Percentiles rank a stretch among this genome's conserved stretches.
These are phyloP conservation scores for Poecilia gillii DNA, from an alignment of 2,797 vertebrate species.

Conservation along the genomic window DNA sequence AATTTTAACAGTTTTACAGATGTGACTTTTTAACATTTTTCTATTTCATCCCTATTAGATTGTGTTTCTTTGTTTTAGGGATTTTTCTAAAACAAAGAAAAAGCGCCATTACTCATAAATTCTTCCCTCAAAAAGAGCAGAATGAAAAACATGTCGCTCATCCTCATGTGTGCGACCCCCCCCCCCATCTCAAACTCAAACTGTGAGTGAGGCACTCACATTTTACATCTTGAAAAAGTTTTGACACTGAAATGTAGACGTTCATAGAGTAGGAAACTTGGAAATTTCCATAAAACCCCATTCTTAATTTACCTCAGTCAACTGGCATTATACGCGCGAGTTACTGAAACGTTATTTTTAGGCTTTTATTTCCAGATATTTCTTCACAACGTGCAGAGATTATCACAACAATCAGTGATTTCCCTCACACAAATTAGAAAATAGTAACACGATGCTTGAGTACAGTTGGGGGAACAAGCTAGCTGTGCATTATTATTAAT, in stretches of 20 bases:
- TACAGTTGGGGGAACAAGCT: slow-evolving; percentile 1
- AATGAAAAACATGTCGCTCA: not conserved
- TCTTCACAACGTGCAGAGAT: slow-evolving; percentile 16
- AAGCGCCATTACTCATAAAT: not conserved
- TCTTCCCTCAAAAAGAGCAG: not conserved
- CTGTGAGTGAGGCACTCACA: not conserved
- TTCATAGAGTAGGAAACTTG: slow-evolving; percentile 1
- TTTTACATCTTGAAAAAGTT: not conserved
- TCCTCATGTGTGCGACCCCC: not conserved
- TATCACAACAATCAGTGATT: slow-evolving; percentile 5
- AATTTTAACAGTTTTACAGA: not conserved
- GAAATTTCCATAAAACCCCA: not conserved
- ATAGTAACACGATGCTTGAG: not conserved
- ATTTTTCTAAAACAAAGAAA: too few relatives aligned
- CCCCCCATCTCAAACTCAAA: not conserved
- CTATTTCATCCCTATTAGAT: not conserved
- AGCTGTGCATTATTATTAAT: not conserved
- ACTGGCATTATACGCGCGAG: not conserved
- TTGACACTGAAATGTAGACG: slow-evolving; percentile 8
- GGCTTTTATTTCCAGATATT: slow-evolving; percentile 20
- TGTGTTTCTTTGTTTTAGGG: not conserved
- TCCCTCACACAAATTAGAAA: not conserved
- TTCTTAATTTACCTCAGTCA: not conserved
- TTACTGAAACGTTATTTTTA: slow-evolving; percentile 4
- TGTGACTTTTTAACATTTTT: not conserved